Percentiles rank a stretch among this genome's conserved stretches.
Conservation (phyloP, 2,888 invertebrate species). For the Auanema freiburgensis region DNA sequence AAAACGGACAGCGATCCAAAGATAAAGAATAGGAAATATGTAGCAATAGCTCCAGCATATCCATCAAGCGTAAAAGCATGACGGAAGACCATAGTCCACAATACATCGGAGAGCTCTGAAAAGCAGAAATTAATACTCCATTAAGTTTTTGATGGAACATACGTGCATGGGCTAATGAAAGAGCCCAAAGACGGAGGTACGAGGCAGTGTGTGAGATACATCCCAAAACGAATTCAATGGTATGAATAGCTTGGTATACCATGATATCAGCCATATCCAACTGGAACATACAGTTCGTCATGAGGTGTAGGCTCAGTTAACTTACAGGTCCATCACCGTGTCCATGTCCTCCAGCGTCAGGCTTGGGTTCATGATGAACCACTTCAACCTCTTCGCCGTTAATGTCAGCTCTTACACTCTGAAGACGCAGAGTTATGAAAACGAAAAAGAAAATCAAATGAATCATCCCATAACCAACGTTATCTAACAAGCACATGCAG, state of each 20-base stretch:
- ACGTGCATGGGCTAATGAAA: slow-evolving; percentile 64
- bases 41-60: slow-evolving; percentile 62
- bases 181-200: slow-evolving; percentile 64
- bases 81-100: slow-evolving; percentile 81
- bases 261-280: slow-evolving; percentile 62
- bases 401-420: slow-evolving; percentile 64
- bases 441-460: slow-evolving; percentile 13
- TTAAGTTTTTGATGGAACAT: slow-evolving; percentile 21
- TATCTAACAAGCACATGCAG: no score
- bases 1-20: slow-evolving; percentile 63
- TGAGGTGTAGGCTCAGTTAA: no score
- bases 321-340: slow-evolving; percentile 54
- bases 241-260: slow-evolving; percentile 64
- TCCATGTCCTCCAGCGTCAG: slow-evolving; percentile 42
- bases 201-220: slow-evolving; percentile 65
- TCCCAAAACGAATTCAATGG: slow-evolving; percentile 64
- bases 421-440: slow-evolving; percentile 7
- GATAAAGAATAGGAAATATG: slow-evolving; percentile 59
- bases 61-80: slow-evolving; percentile 72
- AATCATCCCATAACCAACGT: background rate
- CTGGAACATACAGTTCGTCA: slow-evolving; percentile 21
- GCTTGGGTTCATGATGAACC: slow-evolving; percentile 44
- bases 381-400: slow-evolving; percentile 61
- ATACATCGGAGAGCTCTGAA: slow-evolving; percentile 83
- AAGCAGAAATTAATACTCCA: background rate